Conservation (phyloP, 2,888 invertebrate species). For the Parnassius glacialis region DNA sequence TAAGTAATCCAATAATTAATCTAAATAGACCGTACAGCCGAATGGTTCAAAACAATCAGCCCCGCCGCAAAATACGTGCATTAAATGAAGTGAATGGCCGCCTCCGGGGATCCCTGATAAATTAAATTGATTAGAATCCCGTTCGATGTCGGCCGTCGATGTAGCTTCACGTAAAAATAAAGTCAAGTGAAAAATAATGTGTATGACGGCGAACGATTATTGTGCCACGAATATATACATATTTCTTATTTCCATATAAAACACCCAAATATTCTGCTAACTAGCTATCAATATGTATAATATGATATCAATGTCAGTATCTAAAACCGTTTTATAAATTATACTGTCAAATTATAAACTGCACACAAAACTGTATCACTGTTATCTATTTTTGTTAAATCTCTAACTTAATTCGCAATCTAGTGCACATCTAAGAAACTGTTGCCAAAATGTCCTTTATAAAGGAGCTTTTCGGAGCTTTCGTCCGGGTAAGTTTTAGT, state of each 20-base stretch:
- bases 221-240: conserved; percentile 36
- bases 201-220: conserved; percentile 50
- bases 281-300: background rate
- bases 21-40: conserved; percentile 80
- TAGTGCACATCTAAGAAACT: conserved; percentile 59
- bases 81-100: conserved; percentile 81
- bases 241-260: conserved; percentile 35
- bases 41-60: conserved; percentile 81
- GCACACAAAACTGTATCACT: conserved; percentile 5
- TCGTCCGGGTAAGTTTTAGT: conserved; percentile 58
- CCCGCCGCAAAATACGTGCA: conserved; percentile 80
- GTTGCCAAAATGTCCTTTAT: conserved; percentile 60
- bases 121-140: conserved; percentile 81
- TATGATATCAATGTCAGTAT: too few species aligned
- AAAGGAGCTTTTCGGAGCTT: conserved; percentile 50
- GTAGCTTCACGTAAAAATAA: conserved; percentile 74
- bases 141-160: conserved; percentile 71
- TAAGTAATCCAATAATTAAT: conserved; percentile 81
- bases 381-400: conserved; percentile 28
- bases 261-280: too few species aligned
- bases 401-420: conserved; percentile 36
- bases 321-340: too few species aligned
- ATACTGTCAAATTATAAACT: too few species aligned
- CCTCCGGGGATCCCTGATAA: conserved; percentile 80
- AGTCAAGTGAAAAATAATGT: conserved; percentile 72